Evolutionary conservation across 2,888 invertebrate species (phyloP), one percentile per base, ranked within the genome.

Genomic region (Hypolimnas misippus): DNA sequence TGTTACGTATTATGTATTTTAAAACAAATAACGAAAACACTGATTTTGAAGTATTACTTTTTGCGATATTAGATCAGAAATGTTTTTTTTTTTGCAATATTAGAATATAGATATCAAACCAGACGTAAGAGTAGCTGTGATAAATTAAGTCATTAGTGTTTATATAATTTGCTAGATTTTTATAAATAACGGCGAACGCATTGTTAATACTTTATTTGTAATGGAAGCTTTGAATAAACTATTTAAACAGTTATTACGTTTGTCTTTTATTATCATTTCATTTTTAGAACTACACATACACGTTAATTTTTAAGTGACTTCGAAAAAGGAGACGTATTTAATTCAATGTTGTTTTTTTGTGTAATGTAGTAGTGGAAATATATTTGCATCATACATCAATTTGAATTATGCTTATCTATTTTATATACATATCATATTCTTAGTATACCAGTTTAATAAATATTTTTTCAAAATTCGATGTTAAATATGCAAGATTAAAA

Each of bases 61-160:
- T 2, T 19, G 54, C 6, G 55, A 38, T 25, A 5, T 21, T 3
- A 38, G 33, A 44, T 64, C 10, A 51, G 25, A 29, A 57, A 49
- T n/a, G n/a, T n/a, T n/a, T n/a, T n/a, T n/a, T n/a, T n/a, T n/a
- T n/a, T n/a, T n/a, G n/a, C n/a, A n/a, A n/a, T n/a, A n/a, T n/a
- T n/a, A n/a, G 17, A 38, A 38, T 8, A 44, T 1, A 16, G 16
- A 17, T 19, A 44, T 44, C 21, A 21, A 46, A 3, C 17, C 42
- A 25, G 25, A 40, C 52, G 12, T n/a, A 2, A 53, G 40, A 60
- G 42, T 57, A 63, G 60, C 66, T 66, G 63, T 66, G 66, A 66
- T 66, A 63, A 60, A 56, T 55, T 29, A 57, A 62, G 53, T 61
- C 52, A 59, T 46, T 59, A 60, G 19, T 57, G n/a, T 40, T 49